A percentile compares a stretch with the other conserved stretches of the same genome.
phyloP scores from a whole-genome alignment of 2,797 vertebrate species.

The Hirundo rustica region DNA sequence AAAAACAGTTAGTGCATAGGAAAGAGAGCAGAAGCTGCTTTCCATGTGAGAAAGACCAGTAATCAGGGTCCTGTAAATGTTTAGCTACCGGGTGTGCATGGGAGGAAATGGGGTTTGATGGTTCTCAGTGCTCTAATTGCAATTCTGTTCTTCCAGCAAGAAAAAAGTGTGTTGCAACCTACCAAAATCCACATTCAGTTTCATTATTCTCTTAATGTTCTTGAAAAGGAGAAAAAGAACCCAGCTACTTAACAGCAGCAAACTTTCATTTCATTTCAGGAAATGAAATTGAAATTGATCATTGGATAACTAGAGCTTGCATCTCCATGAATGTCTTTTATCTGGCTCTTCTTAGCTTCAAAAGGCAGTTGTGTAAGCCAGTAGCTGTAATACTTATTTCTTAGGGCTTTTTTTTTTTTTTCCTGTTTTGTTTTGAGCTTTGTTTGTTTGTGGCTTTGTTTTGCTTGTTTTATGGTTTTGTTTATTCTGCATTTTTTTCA shows the following conservation, averaged over 20 bases:
- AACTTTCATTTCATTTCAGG: neutral
- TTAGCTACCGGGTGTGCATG: neutral
- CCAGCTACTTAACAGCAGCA: neutral
- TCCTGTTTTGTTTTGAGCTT: neutral
- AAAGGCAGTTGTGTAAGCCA: neutral
- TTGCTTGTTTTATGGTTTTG: neutral
- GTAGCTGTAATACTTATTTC: neutral
- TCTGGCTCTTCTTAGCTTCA: neutral
- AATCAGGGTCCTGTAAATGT: neutral
- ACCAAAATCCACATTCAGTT: neutral
- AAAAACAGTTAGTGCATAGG: neutral
- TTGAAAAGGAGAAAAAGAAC: neutral
- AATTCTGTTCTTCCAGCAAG: neutral
- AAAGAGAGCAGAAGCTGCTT: neutral
- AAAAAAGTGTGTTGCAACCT: neutral
- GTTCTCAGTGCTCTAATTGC: neutral
- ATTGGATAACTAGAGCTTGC: neutral
- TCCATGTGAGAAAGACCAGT: neutral
- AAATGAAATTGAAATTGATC: neutral
- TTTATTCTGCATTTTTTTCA: rapidly evolving
- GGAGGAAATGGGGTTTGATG: neutral
- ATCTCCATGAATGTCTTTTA: neutral
- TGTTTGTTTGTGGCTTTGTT: neutral
- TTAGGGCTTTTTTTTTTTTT: neutral
- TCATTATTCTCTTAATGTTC: neutral